Conservation (phyloP, 1,140 invertebrate species). For the Heliconius nattereri region DNA sequence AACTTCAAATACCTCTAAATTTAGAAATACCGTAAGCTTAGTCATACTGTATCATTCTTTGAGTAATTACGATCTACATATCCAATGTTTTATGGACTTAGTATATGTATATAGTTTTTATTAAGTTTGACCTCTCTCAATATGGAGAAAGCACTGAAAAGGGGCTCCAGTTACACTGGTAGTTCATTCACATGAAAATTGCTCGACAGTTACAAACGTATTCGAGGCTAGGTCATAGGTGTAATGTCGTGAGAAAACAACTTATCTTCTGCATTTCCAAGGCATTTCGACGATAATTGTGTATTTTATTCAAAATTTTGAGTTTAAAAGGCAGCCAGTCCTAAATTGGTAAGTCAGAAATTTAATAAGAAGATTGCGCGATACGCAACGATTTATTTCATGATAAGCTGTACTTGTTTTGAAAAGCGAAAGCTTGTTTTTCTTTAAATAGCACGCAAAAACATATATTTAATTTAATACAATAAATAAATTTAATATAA, state of each 20-base stretch:
- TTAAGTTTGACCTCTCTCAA: background rate
- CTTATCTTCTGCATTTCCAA: constrained; percentile 34
- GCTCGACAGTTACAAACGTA: constrained; percentile 66
- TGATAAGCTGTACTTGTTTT: constrained; percentile 14
- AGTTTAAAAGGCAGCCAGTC: constrained; percentile 17
- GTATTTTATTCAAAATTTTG: constrained; percentile 25
- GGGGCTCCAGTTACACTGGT: constrained; percentile 48
- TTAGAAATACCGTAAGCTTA: constrained; percentile 59
- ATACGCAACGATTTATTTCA: constrained; percentile 8
- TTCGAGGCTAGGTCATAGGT: constrained; percentile 67
- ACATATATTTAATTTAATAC: background rate
- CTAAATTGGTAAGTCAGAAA: constrained; percentile 25
- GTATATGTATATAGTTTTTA: constrained; percentile 7
- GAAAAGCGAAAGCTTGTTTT: background rate
- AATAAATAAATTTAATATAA: background rate
- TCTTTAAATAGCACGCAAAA: background rate
- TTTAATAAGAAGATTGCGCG: constrained; percentile 17
- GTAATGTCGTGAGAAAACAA: constrained; percentile 65
- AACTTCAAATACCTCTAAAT: background rate
- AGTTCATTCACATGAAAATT: constrained; percentile 53
- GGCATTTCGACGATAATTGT: constrained; percentile 37
- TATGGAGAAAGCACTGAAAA: constrained; percentile 23
- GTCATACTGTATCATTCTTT: constrained; percentile 60
- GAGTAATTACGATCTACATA: constrained; percentile 56
- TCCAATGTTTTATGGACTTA: constrained; percentile 48